Percentiles rank a stretch among this genome's conserved stretches.
Conservation (phyloP, 2,797 vertebrate genomes). For the Cephalopachus bancanus region DNA sequence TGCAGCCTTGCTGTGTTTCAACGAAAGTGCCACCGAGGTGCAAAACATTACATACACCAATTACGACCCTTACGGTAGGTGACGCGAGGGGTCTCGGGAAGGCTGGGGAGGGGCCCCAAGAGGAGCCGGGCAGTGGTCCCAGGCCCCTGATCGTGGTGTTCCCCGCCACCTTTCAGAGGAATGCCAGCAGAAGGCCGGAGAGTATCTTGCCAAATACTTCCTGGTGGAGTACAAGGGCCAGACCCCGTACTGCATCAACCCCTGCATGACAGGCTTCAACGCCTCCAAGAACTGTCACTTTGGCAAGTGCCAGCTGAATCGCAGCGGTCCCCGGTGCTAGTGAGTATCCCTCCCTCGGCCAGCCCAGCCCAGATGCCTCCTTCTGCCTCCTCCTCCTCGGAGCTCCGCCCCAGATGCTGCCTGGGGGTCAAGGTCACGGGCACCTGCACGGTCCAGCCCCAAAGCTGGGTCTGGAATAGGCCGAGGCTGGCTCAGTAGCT, state of each 20-base stretch:
- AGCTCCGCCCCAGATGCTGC: neutral
- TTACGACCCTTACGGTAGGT: constrained; percentile 30
- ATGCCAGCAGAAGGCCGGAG: neutral
- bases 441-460: neutral
- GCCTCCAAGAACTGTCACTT: constrained; percentile 11
- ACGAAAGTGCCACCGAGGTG: neutral
- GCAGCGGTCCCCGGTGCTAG: constrained; percentile 53
- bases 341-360: constrained; percentile 33
- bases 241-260: neutral
- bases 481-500: neutral
- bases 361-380: neutral
- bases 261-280: neutral
- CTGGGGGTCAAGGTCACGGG: neutral
- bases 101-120: neutral
- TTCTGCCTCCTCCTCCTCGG: too few relatives aligned
- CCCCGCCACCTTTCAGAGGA: neutral
- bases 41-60: accelerated
- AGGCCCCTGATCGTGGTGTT: neutral
- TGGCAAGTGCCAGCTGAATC: constrained; percentile 54
- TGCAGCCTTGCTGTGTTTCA: constrained; percentile 59
- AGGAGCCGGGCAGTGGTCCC: accelerated
- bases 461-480: neutral
- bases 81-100: neutral
- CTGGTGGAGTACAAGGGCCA: neutral
- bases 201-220: neutral